Conservation (phyloP, 1,140 invertebrate species). For the Diorhabda elongata region DNA sequence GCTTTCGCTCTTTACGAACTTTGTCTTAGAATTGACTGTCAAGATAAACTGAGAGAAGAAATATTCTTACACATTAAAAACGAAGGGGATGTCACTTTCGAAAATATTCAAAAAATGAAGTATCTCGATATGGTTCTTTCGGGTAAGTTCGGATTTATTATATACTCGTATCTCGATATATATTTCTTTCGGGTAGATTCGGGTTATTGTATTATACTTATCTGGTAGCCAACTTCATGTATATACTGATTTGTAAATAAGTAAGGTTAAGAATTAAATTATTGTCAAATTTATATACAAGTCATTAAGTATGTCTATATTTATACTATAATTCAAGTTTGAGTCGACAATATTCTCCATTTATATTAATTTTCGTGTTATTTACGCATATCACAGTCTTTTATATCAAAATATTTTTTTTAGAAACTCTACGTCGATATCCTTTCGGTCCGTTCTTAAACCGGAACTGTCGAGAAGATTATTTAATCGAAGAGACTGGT, state of each 20-base stretch:
- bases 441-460: slow-evolving; percentile 56
- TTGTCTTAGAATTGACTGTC: slow-evolving; percentile 54
- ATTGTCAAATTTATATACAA: too few species aligned
- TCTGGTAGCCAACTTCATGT: too few species aligned
- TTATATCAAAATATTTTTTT: slow-evolving; percentile 21
- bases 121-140: slow-evolving; percentile 58
- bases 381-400: too few species aligned
- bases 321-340: too few species aligned
- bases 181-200: too few species aligned
- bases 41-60: slow-evolving; percentile 49
- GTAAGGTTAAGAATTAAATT: too few species aligned
- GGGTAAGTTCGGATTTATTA: slow-evolving; percentile 43
- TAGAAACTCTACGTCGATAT: slow-evolving; percentile 51
- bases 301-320: too few species aligned
- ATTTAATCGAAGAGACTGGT: slow-evolving; percentile 41
- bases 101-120: slow-evolving; percentile 58
- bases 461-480: slow-evolving; percentile 46
- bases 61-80: slow-evolving; percentile 52
- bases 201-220: too few species aligned
- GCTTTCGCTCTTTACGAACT: slow-evolving; percentile 63
- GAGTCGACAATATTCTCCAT: too few species aligned
- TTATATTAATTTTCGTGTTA: too few species aligned
- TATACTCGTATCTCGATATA: too few species aligned
- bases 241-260: too few species aligned
- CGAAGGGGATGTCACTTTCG: slow-evolving; percentile 55